Conservation (phyloP, 2,113 vertebrate genomes). For the Calidris pygmaea region DNA sequence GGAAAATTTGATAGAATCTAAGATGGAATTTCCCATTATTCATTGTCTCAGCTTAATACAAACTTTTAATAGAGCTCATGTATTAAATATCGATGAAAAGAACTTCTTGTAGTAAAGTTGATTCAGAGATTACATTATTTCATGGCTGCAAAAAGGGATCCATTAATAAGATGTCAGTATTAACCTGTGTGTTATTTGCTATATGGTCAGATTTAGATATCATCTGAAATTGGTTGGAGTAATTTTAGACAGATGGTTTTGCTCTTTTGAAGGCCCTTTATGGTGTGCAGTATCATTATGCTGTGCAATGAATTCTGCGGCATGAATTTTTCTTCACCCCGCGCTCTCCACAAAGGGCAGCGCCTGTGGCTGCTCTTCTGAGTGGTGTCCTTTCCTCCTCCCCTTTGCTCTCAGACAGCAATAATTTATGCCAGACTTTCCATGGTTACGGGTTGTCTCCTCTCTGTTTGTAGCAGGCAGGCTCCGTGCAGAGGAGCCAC, state of each 20-base stretch:
- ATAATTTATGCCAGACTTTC: not conserved
- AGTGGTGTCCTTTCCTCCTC: not conserved
- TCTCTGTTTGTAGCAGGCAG: not conserved
- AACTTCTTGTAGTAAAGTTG: constrained; percentile 20
- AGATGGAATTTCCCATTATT: constrained; percentile 21
- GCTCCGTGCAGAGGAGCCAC: not conserved
- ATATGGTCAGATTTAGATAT: constrained; percentile 2
- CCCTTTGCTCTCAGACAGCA: not conserved
- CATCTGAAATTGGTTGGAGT: constrained; percentile 1
- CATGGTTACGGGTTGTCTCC: not conserved
- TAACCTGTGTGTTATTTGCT: constrained; percentile 34
- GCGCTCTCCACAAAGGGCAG: not conserved
- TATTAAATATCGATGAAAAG: constrained; percentile 53
- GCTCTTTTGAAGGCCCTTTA: constrained; percentile 36
- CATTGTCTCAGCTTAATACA: not conserved
- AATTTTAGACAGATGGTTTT: constrained; percentile 47
- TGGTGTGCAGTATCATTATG: not conserved
- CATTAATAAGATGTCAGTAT: constrained; percentile 36
- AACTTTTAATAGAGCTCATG: not conserved
- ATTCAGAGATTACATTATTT: constrained; percentile 23
- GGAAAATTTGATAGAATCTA: constrained; percentile 1
- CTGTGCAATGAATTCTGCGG: constrained; percentile 35
- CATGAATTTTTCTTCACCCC: not conserved
- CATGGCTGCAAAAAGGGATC: not conserved
- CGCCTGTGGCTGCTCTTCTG: rapidly evolving